Evolutionary conservation across 2,797 vertebrate genomes (phyloP).

Genomic region (Megalops cyprinoides): DNA sequence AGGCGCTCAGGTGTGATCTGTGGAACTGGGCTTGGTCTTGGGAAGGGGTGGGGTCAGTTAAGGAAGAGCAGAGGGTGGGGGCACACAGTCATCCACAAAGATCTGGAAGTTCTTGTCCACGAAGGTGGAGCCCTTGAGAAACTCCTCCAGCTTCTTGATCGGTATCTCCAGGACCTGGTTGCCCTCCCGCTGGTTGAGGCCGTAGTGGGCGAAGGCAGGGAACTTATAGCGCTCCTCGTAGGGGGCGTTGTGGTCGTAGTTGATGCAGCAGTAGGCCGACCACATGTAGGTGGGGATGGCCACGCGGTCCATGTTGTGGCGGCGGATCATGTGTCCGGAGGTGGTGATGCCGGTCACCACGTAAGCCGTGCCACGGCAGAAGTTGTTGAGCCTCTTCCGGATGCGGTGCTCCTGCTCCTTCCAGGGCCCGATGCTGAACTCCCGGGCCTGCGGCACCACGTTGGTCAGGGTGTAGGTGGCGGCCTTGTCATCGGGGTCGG

Average conservation of each 20-base stretch:
- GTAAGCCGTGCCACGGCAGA: constrained; percentile 42
- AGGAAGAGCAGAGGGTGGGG: constrained; percentile 20
- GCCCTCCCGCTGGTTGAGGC: constrained; percentile 57
- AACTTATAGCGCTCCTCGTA: constrained; percentile 47
- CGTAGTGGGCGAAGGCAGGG: constrained; percentile 55
- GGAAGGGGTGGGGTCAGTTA: neutral
- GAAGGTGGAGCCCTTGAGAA: constrained; percentile 63
- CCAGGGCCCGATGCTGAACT: constrained; percentile 42
- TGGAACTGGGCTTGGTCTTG: neutral
- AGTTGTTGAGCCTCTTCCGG: constrained; percentile 49
- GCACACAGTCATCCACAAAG: constrained; percentile 63
- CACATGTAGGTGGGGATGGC: constrained; percentile 46
- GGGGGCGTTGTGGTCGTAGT: constrained; percentile 39
- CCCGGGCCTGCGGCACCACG: constrained; percentile 42
- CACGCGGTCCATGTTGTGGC: constrained; percentile 42
- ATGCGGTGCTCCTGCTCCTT: constrained; percentile 32
- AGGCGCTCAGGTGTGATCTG: neutral
- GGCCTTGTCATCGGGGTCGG: constrained; percentile 42
- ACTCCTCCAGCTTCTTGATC: constrained; percentile 63
- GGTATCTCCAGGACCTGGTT: constrained; percentile 61
- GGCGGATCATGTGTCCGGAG: constrained; percentile 43
- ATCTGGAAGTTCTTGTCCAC: constrained; percentile 68
- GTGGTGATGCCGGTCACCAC: constrained; percentile 44
- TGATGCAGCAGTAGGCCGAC: constrained; percentile 48
- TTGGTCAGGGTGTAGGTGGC: constrained; percentile 52